These are phyloP conservation scores for Allophyes oxyacanthae DNA, from an alignment of 2,888 invertebrate species.

Conservation along the genomic window DNA sequence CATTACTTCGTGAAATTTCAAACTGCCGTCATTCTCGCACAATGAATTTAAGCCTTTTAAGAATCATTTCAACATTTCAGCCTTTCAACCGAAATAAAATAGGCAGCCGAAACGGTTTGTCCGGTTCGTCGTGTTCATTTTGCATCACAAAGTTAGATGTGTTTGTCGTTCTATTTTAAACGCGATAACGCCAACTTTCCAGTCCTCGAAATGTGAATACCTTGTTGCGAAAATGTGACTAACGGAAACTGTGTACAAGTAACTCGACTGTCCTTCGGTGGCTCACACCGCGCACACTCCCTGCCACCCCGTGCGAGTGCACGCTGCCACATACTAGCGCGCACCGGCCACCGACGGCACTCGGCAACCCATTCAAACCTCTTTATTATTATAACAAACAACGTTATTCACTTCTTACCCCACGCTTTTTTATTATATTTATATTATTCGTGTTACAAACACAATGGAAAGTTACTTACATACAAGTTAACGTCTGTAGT, in stretches of 20 bases:
- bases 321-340: slow-evolving; percentile 19
- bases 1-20: slow-evolving; percentile 11
- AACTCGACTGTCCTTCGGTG: slow-evolving; percentile 80
- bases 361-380: slow-evolving; percentile 37
- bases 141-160: slow-evolving; percentile 88
- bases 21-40: slow-evolving; percentile 21
- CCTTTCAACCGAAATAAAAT: slow-evolving; percentile 59
- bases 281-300: slow-evolving; percentile 44
- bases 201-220: slow-evolving; percentile 89
- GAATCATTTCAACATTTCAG: slow-evolving; percentile 46
- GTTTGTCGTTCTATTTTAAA: slow-evolving; percentile 88
- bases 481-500: slow-evolving; percentile 38
- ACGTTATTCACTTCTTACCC: slow-evolving; percentile 51
- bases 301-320: slow-evolving; percentile 28
- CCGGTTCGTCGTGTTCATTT: slow-evolving; percentile 79
- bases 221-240: slow-evolving; percentile 89
- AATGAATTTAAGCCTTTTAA: slow-evolving; percentile 39
- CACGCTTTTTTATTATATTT: slow-evolving; percentile 35
- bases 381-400: slow-evolving; percentile 53
- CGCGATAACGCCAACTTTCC: slow-evolving; percentile 88
- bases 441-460: slow-evolving; percentile 22
- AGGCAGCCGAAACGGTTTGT: slow-evolving; percentile 62
- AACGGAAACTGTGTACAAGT: slow-evolving; percentile 88
- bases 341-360: slow-evolving; percentile 17
- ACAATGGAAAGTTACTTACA: slow-evolving; percentile 41